Base-by-base conservation (phyloP, 2,113 vertebrate species). In the Marcusenius ussheri region DNA sequence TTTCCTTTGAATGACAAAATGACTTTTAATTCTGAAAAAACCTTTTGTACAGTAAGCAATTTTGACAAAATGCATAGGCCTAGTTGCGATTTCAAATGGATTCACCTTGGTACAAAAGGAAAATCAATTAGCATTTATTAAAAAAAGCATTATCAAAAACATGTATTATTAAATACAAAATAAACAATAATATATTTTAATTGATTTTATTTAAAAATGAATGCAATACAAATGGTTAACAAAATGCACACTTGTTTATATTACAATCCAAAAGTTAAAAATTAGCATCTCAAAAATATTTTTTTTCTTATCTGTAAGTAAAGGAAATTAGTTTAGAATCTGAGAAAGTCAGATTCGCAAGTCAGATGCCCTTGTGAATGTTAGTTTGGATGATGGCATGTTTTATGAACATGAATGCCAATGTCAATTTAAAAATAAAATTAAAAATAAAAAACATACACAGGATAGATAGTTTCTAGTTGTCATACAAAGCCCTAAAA, bases 211-310 rank as follows among this genome's bases (percentile, higher is more conserved):
- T 50, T 15, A 87, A 87, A 87, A 51, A 87, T 51, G 11, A 51
- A 87, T 31, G 13, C 49, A 53, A 31, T 50, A 51, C 35, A 87
- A 87, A 87, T 11, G 24, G 49, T 46, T 86, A 5, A 24, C 9
- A 51, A 87, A 31, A 87, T 87, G 21, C 84, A 87, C 84, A 53
- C 1, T 35, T 15, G 49, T 87, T 87, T 51, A 87, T 86, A 86
- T 70, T 70, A 85, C 46, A 85, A 84, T 84, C 3, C 17, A 39
- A 46, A 47, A 11, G 39, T 47, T 3, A 46, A 85, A 85, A 85
- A n/a, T 47, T 13, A n/a, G 42, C 39, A 49, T 83, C 39, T 47
- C 80, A 24, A n/a, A 8, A 83, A 83, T 8, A 83, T 19, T 5
- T 5, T 21, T 42, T 45, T 42, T 83, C 56, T 62, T 62, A 62